A percentile compares a stretch with the other conserved stretches of the same genome.
Evolutionary conservation across 2,888 invertebrate species (phyloP).

Genomic region (Cosmorhoe ocellata): DNA sequence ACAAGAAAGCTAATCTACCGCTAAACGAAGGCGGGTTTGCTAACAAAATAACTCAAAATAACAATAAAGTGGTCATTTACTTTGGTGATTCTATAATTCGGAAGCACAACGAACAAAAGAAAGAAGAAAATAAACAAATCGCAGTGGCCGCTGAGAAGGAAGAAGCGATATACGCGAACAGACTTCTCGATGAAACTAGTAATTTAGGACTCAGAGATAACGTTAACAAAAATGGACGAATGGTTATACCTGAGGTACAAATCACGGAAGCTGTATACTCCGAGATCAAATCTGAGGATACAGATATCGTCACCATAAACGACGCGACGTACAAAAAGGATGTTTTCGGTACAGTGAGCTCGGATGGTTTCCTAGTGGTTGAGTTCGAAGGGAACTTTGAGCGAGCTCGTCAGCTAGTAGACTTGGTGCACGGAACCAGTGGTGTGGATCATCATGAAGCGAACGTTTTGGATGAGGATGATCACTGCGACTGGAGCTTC

Average conservation of each 20-base stretch:
- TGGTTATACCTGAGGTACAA: conserved; percentile 57
- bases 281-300: conserved; percentile 62
- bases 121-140: conserved; percentile 58
- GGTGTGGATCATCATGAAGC: conserved; percentile 72
- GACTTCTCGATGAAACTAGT: conserved; percentile 60
- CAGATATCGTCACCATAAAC: conserved; percentile 59
- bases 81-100: conserved; percentile 86
- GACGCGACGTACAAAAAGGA: conserved; percentile 73
- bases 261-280: conserved; percentile 74
- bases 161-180: conserved; percentile 75
- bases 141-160: conserved; percentile 53
- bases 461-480: conserved; percentile 71
- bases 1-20: conserved; percentile 65
- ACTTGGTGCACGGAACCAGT: conserved; percentile 74
- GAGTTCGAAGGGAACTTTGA: conserved; percentile 84
- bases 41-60: conserved; percentile 75
- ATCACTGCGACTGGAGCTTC: conserved; percentile 87
- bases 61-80: conserved; percentile 88
- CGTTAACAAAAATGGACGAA: conserved; percentile 62
- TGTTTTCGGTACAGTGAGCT: conserved; percentile 63
- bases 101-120: conserved; percentile 73
- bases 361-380: conserved; percentile 83
- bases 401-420: conserved; percentile 83
- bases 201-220: conserved; percentile 60
- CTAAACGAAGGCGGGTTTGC: conserved; percentile 58